phyloP scores from a whole-genome alignment of 1,140 invertebrate species.

The Odontomachus brunneus region DNA sequence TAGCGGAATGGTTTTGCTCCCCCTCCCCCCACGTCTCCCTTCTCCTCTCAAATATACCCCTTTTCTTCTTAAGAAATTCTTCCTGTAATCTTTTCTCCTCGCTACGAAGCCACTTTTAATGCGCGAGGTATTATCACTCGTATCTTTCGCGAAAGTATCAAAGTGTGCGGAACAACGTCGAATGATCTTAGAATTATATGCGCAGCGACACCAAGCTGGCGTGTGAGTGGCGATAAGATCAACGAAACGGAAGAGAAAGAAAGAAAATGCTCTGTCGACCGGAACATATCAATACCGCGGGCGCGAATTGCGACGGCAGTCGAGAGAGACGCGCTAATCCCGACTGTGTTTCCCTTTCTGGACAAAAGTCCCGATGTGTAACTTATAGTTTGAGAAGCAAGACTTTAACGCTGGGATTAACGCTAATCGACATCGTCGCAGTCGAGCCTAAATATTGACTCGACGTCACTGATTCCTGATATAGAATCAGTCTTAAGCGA shows the following conservation, averaged over 20 bases:
- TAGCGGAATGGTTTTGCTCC: constrained; percentile 20
- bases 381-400: background rate
- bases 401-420: constrained; percentile 2
- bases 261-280: constrained; percentile 2
- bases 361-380: background rate
- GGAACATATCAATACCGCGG: constrained; percentile 39
- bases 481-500: constrained; percentile 5
- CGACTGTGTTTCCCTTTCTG: background rate
- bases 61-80: constrained; percentile 9
- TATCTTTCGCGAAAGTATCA: background rate
- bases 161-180: background rate
- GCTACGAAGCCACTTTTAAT: constrained; percentile 19
- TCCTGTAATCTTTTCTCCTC: background rate
- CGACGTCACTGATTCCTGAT: constrained; percentile 15
- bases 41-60: background rate
- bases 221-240: no score
- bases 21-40: background rate
- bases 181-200: background rate
- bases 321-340: background rate
- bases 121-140: constrained; percentile 23
- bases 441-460: constrained; percentile 15
- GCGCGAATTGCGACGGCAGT: constrained; percentile 14
- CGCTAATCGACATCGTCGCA: constrained; percentile 29
- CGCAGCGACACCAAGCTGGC: background rate
- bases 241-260: background rate